Conservation (phyloP, 2,113 vertebrate species). For the Sula dactylatra region DNA sequence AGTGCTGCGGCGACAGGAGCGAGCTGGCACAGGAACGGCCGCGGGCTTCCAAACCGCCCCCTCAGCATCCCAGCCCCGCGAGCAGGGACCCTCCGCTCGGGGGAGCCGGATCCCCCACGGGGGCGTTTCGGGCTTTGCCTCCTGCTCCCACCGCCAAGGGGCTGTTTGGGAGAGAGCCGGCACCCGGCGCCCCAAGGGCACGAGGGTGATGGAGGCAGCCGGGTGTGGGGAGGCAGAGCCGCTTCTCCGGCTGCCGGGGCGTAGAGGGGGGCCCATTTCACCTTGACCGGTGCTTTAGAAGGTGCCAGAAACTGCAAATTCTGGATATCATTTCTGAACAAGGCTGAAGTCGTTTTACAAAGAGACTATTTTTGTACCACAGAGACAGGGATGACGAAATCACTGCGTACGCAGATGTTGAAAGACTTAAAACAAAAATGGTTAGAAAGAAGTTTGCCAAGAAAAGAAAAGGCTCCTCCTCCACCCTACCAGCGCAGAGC, state of each 20-base stretch:
- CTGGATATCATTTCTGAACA: not conserved
- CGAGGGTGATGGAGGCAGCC: not conserved
- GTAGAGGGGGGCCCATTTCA: not conserved
- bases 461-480: constrained; percentile 16
- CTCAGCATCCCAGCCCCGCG: not conserved
- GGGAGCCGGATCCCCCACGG: accelerated
- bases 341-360: not conserved
- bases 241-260: not conserved
- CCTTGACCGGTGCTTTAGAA: not conserved
- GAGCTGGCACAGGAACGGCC: accelerated
- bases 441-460: constrained; percentile 37
- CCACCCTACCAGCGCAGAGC: not conserved
- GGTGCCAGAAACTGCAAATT: not conserved
- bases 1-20: not conserved
- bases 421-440: not conserved
- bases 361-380: constrained; percentile 35
- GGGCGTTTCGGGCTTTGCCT: not conserved
- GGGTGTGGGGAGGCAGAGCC: accelerated
- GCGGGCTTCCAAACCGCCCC: accelerated
- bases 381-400: constrained; percentile 17
- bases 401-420: constrained; percentile 20
- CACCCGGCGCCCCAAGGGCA: not conserved
- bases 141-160: not conserved
- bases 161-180: not conserved
- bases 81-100: accelerated